Percentiles rank a stretch among this genome's conserved stretches.
Conservation (phyloP, 2,113 vertebrate species). For the Thunnus thynnus region DNA sequence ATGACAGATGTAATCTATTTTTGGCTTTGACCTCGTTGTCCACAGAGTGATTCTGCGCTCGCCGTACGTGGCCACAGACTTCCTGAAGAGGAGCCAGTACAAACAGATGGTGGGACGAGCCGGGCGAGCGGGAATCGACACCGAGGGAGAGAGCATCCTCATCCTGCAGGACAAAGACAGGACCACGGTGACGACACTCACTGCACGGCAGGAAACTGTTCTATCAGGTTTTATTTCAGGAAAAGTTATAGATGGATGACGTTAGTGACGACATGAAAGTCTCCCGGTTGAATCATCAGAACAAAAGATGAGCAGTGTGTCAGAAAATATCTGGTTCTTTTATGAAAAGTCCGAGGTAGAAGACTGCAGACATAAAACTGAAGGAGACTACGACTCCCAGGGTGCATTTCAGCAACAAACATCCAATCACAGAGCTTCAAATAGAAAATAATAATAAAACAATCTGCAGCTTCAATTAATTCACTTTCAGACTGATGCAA, state of each 20-base stretch:
- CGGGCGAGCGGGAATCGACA: conserved; percentile 94
- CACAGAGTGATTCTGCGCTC: conserved; percentile 94
- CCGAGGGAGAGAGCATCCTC: conserved; percentile 93
- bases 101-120: conserved; percentile 98
- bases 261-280: not conserved
- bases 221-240: no score
- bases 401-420: no score
- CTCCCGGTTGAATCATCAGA: not conserved
- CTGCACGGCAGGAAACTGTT: no score
- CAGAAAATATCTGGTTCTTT: not conserved
- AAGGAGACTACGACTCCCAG: no score
- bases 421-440: no score
- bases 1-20: not conserved
- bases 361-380: no score
- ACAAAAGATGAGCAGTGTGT: not conserved
- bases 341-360: no score
- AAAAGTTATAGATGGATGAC: no score
- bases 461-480: no score
- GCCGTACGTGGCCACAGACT: conserved; percentile 91
- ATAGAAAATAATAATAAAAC: no score
- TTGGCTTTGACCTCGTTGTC: not conserved
- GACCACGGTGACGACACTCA: conserved; percentile 80
- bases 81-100: conserved; percentile 95
- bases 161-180: conserved; percentile 93
- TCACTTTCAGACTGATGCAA: no score